These are phyloP conservation scores for Passer domesticus DNA, from an alignment of 2,113 vertebrate species.

Conservation along the genomic window DNA sequence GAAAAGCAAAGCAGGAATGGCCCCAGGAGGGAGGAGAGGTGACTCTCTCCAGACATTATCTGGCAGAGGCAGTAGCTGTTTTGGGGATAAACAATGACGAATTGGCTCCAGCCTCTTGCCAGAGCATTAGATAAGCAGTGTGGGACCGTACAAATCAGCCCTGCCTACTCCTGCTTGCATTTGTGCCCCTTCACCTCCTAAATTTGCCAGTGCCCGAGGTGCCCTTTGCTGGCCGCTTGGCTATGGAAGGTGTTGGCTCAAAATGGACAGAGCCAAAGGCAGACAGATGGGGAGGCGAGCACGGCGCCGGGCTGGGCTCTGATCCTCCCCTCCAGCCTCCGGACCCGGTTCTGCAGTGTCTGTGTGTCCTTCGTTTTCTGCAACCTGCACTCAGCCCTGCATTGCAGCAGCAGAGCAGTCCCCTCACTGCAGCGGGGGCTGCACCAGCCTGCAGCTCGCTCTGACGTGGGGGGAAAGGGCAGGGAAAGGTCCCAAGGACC, in stretches of 20 bases:
- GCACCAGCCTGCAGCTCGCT: not conserved
- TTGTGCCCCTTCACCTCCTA: not conserved
- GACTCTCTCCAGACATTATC: not conserved
- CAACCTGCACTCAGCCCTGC: constrained; percentile 71
- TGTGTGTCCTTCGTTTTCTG: constrained; percentile 66
- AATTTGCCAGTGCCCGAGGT: not conserved
- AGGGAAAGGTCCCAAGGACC: not conserved
- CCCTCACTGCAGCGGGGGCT: constrained; percentile 8
- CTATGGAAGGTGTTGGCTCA: not conserved
- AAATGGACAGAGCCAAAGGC: not conserved
- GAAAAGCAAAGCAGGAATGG: constrained; percentile 3
- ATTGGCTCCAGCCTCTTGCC: constrained; percentile 18
- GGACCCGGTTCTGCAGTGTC: constrained; percentile 62
- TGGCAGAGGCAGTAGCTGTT: constrained; percentile 22
- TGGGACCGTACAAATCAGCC: not conserved
- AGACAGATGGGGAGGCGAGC: not conserved
- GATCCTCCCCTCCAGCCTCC: constrained; percentile 25
- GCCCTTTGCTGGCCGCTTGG: not conserved
- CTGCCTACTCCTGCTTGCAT: not conserved
- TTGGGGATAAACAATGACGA: constrained; percentile 37
- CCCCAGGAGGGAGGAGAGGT: not conserved
- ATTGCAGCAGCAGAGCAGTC: constrained; percentile 70
- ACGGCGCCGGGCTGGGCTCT: not conserved
- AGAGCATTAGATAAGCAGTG: not conserved
- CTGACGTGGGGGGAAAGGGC: not conserved